Evolutionary conservation across 2,888 invertebrate genomes (phyloP).

Genomic region (Ceramica pisi): DNA sequence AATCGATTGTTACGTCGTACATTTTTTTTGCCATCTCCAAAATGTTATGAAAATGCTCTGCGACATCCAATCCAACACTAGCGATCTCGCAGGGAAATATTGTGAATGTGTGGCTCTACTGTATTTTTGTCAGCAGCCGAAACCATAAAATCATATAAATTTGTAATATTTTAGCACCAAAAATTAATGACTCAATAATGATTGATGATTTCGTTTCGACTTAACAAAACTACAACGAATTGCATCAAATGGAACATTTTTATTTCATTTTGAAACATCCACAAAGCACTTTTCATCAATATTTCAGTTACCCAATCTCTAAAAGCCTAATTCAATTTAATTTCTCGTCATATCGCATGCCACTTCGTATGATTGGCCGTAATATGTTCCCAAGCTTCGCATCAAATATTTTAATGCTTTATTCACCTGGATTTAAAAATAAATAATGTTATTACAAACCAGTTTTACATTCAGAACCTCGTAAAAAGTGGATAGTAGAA

Average conservation of each 20-base stretch:
- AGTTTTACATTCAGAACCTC: not conserved
- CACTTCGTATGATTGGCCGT: constrained; percentile 25
- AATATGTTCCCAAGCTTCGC: constrained; percentile 3
- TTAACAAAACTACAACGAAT: no score
- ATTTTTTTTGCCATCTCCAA: not conserved
- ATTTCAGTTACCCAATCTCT: not conserved
- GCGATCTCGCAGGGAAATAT: not conserved
- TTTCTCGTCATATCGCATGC: constrained; percentile 11
- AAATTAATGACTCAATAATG: constrained; percentile 3
- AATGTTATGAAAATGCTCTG: not conserved
- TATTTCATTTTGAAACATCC: not conserved
- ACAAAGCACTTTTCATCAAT: not conserved
- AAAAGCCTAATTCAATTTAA: constrained; percentile 18
- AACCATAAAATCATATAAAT: constrained; percentile 15
- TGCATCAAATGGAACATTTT: not conserved
- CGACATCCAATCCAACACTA: not conserved
- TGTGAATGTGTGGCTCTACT: not conserved
- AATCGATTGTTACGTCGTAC: not conserved
- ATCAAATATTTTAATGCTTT: constrained; percentile 6
- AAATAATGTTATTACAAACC: constrained; percentile 4
- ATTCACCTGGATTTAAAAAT: not conserved
- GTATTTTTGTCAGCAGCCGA: constrained; percentile 11
- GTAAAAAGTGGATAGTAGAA: constrained; percentile 12
- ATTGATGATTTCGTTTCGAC: not conserved
- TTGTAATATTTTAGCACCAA: constrained; percentile 1